Evolutionary conservation across 2,797 vertebrate species (phyloP).

Genomic region (Scomberomorus guttatus): DNA sequence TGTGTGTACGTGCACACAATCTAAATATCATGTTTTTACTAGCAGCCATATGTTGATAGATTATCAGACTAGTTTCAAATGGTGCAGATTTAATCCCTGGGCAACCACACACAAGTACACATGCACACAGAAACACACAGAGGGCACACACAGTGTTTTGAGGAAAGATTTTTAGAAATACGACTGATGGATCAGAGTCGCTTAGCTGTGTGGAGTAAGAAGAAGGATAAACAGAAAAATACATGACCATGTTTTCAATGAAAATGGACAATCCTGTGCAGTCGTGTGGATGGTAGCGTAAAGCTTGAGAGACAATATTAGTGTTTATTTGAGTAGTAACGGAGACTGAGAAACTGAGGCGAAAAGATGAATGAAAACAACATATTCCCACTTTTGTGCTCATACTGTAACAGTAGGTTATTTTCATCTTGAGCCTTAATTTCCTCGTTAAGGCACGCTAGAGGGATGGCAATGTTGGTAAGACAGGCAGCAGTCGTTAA

Average conservation of each 20-base stretch:
- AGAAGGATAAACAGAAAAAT: constrained; percentile 61
- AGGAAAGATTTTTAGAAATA: constrained; percentile 68
- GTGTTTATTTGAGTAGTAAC: constrained; percentile 17
- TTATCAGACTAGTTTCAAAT: constrained; percentile 72
- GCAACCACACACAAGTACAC: constrained; percentile 15
- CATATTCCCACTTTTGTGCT: neutral
- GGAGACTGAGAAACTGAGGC: neutral
- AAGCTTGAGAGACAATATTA: constrained; percentile 21
- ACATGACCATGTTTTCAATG: constrained; percentile 47
- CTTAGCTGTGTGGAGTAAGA: constrained; percentile 39
- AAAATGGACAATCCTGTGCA: constrained; percentile 37
- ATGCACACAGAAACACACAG: constrained; percentile 24
- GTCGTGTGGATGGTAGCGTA: neutral
- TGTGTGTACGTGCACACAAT: constrained; percentile 24
- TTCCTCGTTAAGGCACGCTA: neutral
- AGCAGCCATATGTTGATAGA: constrained; percentile 77
- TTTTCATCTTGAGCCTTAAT: neutral
- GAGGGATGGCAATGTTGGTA: neutral
- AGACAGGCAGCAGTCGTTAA: neutral
- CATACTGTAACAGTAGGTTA: neutral
- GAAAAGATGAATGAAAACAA: neutral
- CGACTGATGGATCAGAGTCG: constrained; percentile 56
- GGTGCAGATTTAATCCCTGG: constrained; percentile 65
- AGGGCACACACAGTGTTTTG: constrained; percentile 54
- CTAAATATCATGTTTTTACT: constrained; percentile 61